Evolutionary conservation across 2,797 vertebrate genomes (phyloP).

Genomic region (Lagocephalus sceleratus): DNA sequence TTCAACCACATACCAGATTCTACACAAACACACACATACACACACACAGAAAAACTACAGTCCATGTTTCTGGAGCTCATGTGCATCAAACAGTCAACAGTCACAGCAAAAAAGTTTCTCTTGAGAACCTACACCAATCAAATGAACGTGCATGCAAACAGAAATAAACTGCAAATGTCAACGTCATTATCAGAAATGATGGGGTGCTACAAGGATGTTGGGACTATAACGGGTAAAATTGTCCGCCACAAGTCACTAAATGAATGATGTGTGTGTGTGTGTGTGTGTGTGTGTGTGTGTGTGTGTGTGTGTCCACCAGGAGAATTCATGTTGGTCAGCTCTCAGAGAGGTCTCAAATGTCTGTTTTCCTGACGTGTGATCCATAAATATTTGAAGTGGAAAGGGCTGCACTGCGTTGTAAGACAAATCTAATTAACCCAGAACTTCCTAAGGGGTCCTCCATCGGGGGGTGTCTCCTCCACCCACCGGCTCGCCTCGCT

Average conservation of each 20-base stretch:
- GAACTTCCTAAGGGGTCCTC: constrained; percentile 68
- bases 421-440: constrained; percentile 79
- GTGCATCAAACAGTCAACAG: too few relatives aligned
- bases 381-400: constrained; percentile 79
- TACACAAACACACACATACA: constrained; percentile 19
- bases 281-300: constrained; percentile 7
- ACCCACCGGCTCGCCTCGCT: constrained; percentile 52
- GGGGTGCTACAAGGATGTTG: constrained; percentile 23
- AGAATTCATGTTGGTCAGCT: constrained; percentile 64
- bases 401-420: constrained; percentile 66
- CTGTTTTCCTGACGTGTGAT: constrained; percentile 75
- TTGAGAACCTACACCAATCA: constrained; percentile 8
- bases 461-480: constrained; percentile 58
- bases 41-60: constrained; percentile 34
- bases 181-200: constrained; percentile 25
- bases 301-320: constrained; percentile 36
- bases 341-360: constrained; percentile 73
- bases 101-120: too few relatives aligned
- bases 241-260: neutral
- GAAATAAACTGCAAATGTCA: constrained; percentile 18
- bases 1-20: constrained; percentile 68
- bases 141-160: constrained; percentile 35
- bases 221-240: constrained; percentile 8
- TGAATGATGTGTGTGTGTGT: constrained; percentile 19
- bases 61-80: too few relatives aligned